phyloP scores from a whole-genome alignment of 2,797 vertebrate species.

The Syndactyla subalaris region DNA sequence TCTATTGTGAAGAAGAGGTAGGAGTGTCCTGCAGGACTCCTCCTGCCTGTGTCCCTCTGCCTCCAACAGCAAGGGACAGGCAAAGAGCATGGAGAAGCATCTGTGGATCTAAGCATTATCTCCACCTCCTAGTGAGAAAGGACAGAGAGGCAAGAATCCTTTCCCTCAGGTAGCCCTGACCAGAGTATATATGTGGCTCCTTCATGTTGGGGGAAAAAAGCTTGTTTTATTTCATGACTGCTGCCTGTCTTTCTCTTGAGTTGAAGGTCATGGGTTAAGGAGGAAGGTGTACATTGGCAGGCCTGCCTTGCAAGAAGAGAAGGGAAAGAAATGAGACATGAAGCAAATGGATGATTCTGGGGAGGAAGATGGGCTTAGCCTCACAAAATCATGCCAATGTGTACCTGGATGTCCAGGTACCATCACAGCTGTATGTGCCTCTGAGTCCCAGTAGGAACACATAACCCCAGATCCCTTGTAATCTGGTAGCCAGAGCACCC shows the following conservation, averaged over 20 bases:
- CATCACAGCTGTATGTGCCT: fast-evolving
- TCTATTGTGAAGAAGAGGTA: neutral
- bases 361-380: neutral
- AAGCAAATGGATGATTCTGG: neutral
- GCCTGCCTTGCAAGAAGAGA: neutral
- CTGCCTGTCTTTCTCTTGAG: neutral
- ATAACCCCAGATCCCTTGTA: neutral
- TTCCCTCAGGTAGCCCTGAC: neutral
- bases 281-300: neutral
- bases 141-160: neutral
- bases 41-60: neutral
- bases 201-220: neutral
- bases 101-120: neutral
- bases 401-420: too few relatives aligned
- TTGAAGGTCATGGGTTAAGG: neutral
- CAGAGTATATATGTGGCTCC: neutral
- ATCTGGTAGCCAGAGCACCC: neutral
- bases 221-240: neutral
- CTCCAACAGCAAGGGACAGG: neutral
- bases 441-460: fast-evolving
- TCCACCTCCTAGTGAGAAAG: neutral
- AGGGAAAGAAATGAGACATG: neutral
- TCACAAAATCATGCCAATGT: fast-evolving
- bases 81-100: neutral
- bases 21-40: neutral